Base-by-base conservation (phyloP, 2,797 vertebrate genomes). In the Phoxinus dragarum region DNA sequence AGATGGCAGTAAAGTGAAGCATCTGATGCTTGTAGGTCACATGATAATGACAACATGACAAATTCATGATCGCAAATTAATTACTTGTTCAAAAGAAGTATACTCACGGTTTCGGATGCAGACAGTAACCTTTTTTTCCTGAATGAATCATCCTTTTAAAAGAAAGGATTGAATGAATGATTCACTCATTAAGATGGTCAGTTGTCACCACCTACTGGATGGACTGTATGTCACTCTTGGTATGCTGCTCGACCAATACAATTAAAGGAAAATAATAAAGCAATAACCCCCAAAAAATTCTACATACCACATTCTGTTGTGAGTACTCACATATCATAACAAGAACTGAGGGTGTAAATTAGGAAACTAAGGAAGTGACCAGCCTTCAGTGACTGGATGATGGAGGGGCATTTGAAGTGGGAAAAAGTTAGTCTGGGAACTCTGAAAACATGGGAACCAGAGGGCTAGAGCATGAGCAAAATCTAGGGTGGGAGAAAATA, bases 401-500 rank as follows among this genome's bases (percentile, higher is more conserved):
- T 74, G 36, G 16, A 67, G 59, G 44, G 68, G 17, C 23, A 80
- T 67, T 74, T 85, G 42, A 80, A 69, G 56, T 80, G 36, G 31
- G 49, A 47, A 11, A 66, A 72, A n/a, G 73, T 73, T 72, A 19
- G 31, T 80, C 44, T 80, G 77, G 56, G 56, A 66, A 85, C 77
- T 38, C 1, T 49, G 67, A 27, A 85, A 44, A 54, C 68, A 67
- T 84, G 56, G 38, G 69, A 83, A 82, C 17, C 16, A 38, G 34
- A 78, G 38, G 36, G 56, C 36, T 74, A 54, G 44, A 74, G 12
- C 40, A 49, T 44, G 1, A 66, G 42, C n/a, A n/a, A 74, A 81
- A 85, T 49, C 78, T 81, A 81, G 82, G 82, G 52, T 87, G 76
- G 76, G 72, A 86, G 59, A 76, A 86, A 89, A 82, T 59, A 40